Evolutionary conservation across 2,797 vertebrate genomes (phyloP), one percentile per base, ranked within the genome.

Genomic region (Miichthys miiuy): DNA sequence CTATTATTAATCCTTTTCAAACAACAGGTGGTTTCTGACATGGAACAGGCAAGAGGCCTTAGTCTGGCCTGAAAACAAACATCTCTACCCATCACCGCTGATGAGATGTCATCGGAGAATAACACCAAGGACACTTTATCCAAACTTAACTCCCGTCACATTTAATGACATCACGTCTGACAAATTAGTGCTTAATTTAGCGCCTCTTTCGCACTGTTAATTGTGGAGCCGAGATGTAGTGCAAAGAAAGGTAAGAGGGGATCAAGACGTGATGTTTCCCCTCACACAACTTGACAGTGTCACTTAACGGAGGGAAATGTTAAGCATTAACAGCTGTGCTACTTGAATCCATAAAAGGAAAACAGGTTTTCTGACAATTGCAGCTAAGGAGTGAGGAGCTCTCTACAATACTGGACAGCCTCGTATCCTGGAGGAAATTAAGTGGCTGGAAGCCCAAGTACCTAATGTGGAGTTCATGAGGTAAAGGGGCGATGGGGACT

Each of bases 11-110:
- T 79, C 60, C 11, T 11, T n/a, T 3, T 2, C 20, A 68, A 61
- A 55, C 51, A 81, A 82, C 89, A 87, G 85, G 79, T 87, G 89
- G 54, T n/a, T 47, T 72, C 38, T 77, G n/a, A 65, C 46, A 65
- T 23, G 27, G 60, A 63, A 34, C 7, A 4, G 42, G 25, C 7
- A 0, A 6, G 42, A 65, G 9, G 57, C 3, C 4, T 27, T 2
- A 20, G 34, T 21, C 12, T 58, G 17, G 25, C 34, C 8, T 3
- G 23, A 54, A 68, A 67, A 76, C 50, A 64, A 79, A 62, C 25
- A 46, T 58, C 41, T 20, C 54, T 16, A 52, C 44, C 54, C 70
- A 54, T 68, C 52, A 44, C 51, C 79, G 6, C 23, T 17, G 30
- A 68, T 63, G 46, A 69, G 18, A 61, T 61, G 79, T 60, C 70